A percentile compares a stretch with the other conserved stretches of the same genome.
phyloP scores from a whole-genome alignment of 2,113 vertebrate genomes.

The Heterotis niloticus region DNA sequence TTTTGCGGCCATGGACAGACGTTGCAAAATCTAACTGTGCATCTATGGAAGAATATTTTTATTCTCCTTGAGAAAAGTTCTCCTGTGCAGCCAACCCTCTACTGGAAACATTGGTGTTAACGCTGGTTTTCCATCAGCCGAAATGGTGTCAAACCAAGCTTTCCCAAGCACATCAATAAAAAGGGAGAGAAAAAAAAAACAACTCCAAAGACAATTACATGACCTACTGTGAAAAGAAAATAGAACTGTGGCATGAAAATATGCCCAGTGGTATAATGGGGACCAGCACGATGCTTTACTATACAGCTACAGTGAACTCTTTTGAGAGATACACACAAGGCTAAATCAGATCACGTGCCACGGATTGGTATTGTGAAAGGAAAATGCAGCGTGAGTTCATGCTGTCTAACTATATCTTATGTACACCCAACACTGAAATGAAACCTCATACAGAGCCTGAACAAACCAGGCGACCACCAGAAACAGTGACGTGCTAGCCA shows the following conservation, averaged over 20 bases:
- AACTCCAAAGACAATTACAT: background rate
- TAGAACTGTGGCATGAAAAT: background rate
- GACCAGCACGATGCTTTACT: background rate
- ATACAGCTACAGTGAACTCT: background rate
- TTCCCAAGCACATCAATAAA: background rate
- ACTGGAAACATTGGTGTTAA: constrained; percentile 14
- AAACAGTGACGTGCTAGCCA: too few relatives aligned
- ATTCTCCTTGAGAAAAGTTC: background rate
- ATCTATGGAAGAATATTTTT: background rate
- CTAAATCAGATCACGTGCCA: background rate
- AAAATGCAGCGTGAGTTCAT: background rate
- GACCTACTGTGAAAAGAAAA: background rate
- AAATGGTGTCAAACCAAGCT: background rate
- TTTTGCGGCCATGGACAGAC: background rate
- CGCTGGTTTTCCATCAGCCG: constrained; percentile 6
- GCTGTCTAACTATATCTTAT: background rate
- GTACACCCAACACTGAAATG: background rate
- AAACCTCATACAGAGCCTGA: background rate
- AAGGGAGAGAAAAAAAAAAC: background rate
- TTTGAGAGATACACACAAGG: background rate
- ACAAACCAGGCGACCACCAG: background rate
- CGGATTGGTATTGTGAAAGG: background rate
- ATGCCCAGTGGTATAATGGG: background rate
- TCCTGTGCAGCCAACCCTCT: background rate
- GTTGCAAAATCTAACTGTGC: constrained; percentile 12